Conservation (phyloP, 2,888 invertebrate genomes). For the Caradrina kadenii region DNA sequence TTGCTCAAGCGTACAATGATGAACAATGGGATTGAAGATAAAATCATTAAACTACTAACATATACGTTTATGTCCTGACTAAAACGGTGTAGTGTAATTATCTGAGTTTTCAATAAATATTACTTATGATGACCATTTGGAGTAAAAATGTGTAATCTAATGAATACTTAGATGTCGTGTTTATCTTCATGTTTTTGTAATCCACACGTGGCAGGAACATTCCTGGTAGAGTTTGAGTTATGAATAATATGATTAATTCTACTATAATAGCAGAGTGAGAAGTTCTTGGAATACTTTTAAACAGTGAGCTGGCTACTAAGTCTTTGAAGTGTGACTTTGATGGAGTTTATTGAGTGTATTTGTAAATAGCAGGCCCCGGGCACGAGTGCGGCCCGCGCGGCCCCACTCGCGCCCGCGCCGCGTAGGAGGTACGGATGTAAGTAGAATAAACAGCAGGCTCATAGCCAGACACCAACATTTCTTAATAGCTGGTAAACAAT, state of each 20-base stretch:
- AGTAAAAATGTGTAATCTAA: constrained; percentile 39
- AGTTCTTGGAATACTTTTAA: constrained; percentile 37
- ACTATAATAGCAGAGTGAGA: constrained; percentile 28
- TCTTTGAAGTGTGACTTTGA: constrained; percentile 30
- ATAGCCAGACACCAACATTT: constrained; percentile 33
- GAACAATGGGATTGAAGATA: constrained; percentile 57
- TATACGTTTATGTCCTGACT: constrained; percentile 29
- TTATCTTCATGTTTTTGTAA: constrained; percentile 48
- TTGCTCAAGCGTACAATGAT: constrained; percentile 66
- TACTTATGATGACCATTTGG: constrained; percentile 17
- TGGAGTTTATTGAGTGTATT: constrained; percentile 48
- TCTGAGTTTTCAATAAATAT: constrained; percentile 16
- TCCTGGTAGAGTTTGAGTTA: constrained; percentile 45
- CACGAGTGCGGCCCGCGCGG: constrained; percentile 36
- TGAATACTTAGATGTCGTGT: constrained; percentile 31
- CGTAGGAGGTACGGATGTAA: constrained; percentile 40
- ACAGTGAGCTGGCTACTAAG: constrained; percentile 35
- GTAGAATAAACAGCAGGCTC: constrained; percentile 43
- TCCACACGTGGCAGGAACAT: constrained; percentile 32
- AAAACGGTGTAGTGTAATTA: constrained; percentile 27
- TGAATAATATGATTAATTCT: constrained; percentile 22
- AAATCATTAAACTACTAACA: constrained; percentile 45
- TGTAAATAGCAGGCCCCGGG: constrained; percentile 52
- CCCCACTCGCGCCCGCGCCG: constrained; percentile 34
- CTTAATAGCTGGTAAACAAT: constrained; percentile 35